Base-by-base conservation (phyloP, 2,888 invertebrate genomes). In the Eupithecia pulchellata region DNA sequence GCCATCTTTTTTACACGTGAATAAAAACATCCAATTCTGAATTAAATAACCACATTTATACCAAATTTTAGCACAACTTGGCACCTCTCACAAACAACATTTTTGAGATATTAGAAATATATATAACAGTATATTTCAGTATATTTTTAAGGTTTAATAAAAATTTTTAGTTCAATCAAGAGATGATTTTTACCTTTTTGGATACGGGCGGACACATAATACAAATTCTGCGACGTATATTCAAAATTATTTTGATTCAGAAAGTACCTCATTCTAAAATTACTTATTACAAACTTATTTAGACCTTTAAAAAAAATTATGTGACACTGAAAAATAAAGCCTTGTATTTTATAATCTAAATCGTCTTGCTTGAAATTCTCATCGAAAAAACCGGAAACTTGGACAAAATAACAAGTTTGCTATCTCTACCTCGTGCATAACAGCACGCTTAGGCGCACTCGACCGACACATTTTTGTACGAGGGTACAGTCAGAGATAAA, bases 381-480 rank as follows among this genome's bases (percentile, higher is more conserved):
- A 25, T 52, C 25, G 25, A 52, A 25, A 30, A 52, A 52, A 52
- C 52, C 52, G 52, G 52, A 52, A 52, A 52, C 2, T 17, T 57
- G 8, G 14, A 29, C 6, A 57, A 57, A n/a, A 6, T 36, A 34
- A 34, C 25, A 57, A 57, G 42, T 60, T 39, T 75, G 71, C 76
- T 66, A 29, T 57, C 73, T 11, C 32, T 76, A 75, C 73, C 36
- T 30, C 64, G 76, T 69, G 71, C 77, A 77, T 77, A 75, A 74
- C 76, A 66, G 68, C 77, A 78, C 76, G 76, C 77, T 71, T 71
- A 69, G 69, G 72, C 66, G 70, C 77, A 76, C 71, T 76, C 76
- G 75, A 73, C 75, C 76, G 76, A 72, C 74, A 75, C 76, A 78
- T 77, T 75, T 77, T 77, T 73, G 68, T 71, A 75, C 47, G 71